Evolutionary conservation across 2,888 invertebrate genomes (phyloP).

Genomic region (Caenorhabditis sp.): DNA sequence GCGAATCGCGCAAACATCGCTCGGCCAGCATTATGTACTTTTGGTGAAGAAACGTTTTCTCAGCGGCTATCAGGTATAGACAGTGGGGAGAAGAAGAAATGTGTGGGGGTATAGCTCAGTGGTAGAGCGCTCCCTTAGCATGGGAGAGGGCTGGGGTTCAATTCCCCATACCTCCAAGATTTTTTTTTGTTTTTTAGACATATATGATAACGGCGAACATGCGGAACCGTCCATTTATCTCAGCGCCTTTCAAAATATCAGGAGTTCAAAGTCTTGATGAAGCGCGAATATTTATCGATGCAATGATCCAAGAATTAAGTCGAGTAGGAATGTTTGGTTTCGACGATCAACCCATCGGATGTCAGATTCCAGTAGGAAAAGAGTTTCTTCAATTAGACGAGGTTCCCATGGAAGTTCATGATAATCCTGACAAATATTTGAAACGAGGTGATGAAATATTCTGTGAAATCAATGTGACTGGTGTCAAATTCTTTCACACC

Average conservation of each 20-base stretch:
- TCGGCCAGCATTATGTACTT: constrained; percentile 49
- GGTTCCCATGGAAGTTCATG: constrained; percentile 38
- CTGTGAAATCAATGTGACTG: constrained; percentile 47
- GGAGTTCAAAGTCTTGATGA: constrained; percentile 29
- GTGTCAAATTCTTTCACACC: constrained; percentile 54
- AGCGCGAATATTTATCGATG: constrained; percentile 34
- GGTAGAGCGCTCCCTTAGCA: constrained; percentile 64
- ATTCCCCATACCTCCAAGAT: constrained; percentile 54
- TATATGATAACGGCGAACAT: constrained; percentile 51
- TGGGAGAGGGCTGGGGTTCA: constrained; percentile 59
- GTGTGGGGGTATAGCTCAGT: constrained; percentile 56
- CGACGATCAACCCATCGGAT: constrained; percentile 37
- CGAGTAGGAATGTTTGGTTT: constrained; percentile 37
- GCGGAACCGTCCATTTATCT: constrained; percentile 52
- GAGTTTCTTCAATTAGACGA: constrained; percentile 42
- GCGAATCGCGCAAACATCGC: constrained; percentile 39
- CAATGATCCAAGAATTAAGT: constrained; percentile 17
- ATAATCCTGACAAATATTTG: constrained; percentile 39
- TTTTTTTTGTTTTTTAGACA: constrained; percentile 27
- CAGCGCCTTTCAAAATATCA: constrained; percentile 41
- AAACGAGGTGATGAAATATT: constrained; percentile 53
- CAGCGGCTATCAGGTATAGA: constrained; percentile 42
- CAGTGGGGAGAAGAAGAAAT: neutral
- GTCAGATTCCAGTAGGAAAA: constrained; percentile 36
- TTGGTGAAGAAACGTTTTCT: constrained; percentile 37